These are phyloP conservation scores for Periophthalmus magnuspinnatus DNA, from an alignment of 2,797 vertebrate species.

Conservation along the genomic window DNA sequence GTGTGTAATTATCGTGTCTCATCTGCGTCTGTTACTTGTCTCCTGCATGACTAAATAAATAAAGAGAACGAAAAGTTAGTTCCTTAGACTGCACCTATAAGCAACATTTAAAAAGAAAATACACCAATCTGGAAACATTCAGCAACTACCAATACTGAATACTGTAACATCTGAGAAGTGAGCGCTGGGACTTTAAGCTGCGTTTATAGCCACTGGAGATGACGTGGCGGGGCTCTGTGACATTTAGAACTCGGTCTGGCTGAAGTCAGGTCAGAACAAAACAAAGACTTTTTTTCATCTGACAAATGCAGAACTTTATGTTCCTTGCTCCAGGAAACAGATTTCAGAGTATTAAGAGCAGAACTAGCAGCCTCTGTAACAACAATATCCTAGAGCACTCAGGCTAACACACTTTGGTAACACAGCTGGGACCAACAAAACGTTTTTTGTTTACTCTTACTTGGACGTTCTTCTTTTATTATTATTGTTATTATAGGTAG, in stretches of 20 bases:
- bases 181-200: background rate
- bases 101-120: too few relatives aligned
- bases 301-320: conserved; percentile 2
- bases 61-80: too few relatives aligned
- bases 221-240: background rate
- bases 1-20: too few relatives aligned
- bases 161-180: background rate
- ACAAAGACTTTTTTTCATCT: background rate
- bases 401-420: too few relatives aligned
- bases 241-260: background rate
- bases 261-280: background rate
- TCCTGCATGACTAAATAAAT: too few relatives aligned
- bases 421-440: background rate
- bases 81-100: too few relatives aligned
- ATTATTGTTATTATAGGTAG: background rate
- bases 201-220: background rate
- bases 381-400: background rate
- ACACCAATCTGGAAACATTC: too few relatives aligned
- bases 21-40: too few relatives aligned
- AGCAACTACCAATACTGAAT: background rate
- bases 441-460: background rate
- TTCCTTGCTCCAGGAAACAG: conserved; percentile 6
- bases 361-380: background rate
- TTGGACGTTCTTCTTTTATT: background rate
- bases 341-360: background rate